Evolutionary conservation across 1,140 invertebrate species (phyloP), one percentile per base, ranked within the genome.

Genomic region (Mizuhopecten yessoensis): DNA sequence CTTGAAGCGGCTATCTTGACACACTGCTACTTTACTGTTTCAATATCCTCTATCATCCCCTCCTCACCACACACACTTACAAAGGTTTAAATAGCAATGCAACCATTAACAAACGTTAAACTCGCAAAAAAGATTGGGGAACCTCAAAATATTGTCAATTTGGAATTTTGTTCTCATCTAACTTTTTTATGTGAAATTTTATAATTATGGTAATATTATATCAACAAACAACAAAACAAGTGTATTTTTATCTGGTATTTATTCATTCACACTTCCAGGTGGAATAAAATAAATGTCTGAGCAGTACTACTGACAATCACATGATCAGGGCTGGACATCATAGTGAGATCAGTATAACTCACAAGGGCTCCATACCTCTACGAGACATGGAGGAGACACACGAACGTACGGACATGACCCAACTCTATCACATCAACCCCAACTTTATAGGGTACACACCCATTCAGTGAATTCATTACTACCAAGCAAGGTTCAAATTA

Each of bases 181-280:
- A 39, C 36, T 39, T 45, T 45, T 9, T 17, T 45, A 75, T 75
- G 57, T 75, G n/a, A n/a, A n/a, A 75, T 75, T 57, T 20, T 39
- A 39, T 45, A 45, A n/a, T n/a, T n/a, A n/a, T n/a, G n/a, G n/a
- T n/a, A n/a, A 13, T 20, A n/a, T 75, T 1, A 75, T 29, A 17
- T 75, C 23, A 75, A 75, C 23, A 75, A 75, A 75, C 11, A 75
- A 75, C 57, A 75, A 75, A 75, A 75, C 9, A n/a, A 0, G 5
- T 29, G 57, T 1, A 29, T 75, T 75, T 75, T 75, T 29, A 75
- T 75, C 57, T 75, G 57, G 57, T 75, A 75, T 75, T 75, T 75
- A 75, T 75, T 75, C 57, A 75, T 75, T 75, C 57, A 75, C 57
- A 75, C 57, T 75, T 75, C 57, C 15, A n/a, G 57, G 45, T 57